These are phyloP conservation scores for Tanytarsus gracilentus DNA, from an alignment of 2,888 invertebrate species.

Conservation along the genomic window DNA sequence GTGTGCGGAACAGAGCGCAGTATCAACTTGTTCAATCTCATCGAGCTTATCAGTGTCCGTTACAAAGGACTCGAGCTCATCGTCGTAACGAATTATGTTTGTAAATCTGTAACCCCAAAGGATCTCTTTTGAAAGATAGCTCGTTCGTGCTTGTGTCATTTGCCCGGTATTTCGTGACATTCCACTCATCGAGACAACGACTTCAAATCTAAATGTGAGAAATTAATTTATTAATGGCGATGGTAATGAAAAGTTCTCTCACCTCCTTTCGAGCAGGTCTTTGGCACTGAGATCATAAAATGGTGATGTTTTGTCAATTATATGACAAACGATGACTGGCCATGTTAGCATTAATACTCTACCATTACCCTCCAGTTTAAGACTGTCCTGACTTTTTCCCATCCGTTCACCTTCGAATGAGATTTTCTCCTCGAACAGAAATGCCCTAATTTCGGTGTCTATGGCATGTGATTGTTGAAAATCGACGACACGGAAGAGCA, in stretches of 20 bases:
- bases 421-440: slow-evolving; percentile 24
- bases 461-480: slow-evolving; percentile 86
- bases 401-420: slow-evolving; percentile 7
- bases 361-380: slow-evolving; percentile 55
- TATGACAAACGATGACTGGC: slow-evolving; percentile 81
- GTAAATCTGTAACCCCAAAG: slow-evolving; percentile 76
- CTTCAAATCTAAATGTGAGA: slow-evolving; percentile 54
- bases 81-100: slow-evolving; percentile 52
- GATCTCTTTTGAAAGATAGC: slow-evolving; percentile 71
- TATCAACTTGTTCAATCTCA: slow-evolving; percentile 45
- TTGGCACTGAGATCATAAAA: slow-evolving; percentile 68
- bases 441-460: slow-evolving; percentile 72
- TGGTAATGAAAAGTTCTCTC: slow-evolving; percentile 35
- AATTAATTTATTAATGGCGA: not conserved
- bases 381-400: slow-evolving; percentile 31
- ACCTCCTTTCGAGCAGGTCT: slow-evolving; percentile 57
- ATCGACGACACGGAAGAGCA: slow-evolving; percentile 84
- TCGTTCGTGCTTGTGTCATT: slow-evolving; percentile 62
- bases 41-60: slow-evolving; percentile 41
- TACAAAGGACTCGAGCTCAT: slow-evolving; percentile 50
- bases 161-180: slow-evolving; percentile 68
- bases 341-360: slow-evolving; percentile 67
- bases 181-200: slow-evolving; percentile 75
- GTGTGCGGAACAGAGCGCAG: slow-evolving; percentile 71
- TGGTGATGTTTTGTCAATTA: slow-evolving; percentile 67